These are phyloP conservation scores for Manis pentadactyla DNA, from an alignment of 2,797 vertebrate genomes.

Conservation along the genomic window DNA sequence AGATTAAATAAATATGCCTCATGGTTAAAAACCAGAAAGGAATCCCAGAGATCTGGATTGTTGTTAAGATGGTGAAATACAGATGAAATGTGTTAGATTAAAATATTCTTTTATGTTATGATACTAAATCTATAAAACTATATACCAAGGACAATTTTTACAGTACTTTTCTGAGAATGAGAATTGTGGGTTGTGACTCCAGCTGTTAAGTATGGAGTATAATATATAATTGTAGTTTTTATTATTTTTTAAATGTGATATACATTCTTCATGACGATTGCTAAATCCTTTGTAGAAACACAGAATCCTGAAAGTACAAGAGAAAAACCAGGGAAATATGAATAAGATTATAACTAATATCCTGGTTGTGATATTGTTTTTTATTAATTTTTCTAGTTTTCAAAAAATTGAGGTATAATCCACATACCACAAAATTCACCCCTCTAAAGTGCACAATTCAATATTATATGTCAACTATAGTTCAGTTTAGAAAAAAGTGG, in stretches of 20 bases:
- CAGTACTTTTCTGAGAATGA: background rate
- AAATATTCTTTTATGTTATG: background rate
- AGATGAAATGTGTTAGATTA: background rate
- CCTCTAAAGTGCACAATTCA: background rate
- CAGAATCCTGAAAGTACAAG: background rate
- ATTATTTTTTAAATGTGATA: background rate
- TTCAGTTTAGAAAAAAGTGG: background rate
- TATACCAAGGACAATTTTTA: background rate
- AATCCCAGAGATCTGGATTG: background rate
- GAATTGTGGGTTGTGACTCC: background rate
- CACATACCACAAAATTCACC: background rate
- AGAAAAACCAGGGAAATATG: background rate
- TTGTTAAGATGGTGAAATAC: background rate
- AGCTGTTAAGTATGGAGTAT: background rate
- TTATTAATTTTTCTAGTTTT: background rate
- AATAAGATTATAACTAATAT: background rate
- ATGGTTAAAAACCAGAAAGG: constrained; percentile 12
- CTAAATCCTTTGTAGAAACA: background rate
- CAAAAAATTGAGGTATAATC: background rate
- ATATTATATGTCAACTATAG: no score
- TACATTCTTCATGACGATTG: background rate
- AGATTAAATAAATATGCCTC: background rate
- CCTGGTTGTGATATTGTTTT: background rate
- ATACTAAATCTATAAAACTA: background rate
- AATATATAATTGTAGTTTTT: background rate